Percentiles rank a stretch among this genome's conserved stretches.
phyloP scores from a whole-genome alignment of 2,888 invertebrate genomes.

The Caenorhabditis virilis region DNA sequence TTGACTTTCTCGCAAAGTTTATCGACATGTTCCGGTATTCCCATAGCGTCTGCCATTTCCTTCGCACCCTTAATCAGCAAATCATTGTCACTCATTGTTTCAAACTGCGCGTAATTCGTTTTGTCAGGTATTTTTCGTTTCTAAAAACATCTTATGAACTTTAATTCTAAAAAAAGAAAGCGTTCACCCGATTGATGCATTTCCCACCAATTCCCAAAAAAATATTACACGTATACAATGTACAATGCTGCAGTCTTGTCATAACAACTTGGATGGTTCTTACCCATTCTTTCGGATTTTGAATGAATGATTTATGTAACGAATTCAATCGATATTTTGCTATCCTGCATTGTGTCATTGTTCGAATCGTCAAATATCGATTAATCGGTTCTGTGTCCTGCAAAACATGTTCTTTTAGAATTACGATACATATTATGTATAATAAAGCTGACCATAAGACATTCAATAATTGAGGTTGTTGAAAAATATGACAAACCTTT shows the following conservation, averaged over 20 bases:
- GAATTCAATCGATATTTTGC: slow-evolving; percentile 23
- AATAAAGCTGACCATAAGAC: slow-evolving; percentile 22
- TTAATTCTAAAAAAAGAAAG: neutral
- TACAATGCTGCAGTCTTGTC: slow-evolving; percentile 31
- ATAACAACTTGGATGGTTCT: slow-evolving; percentile 38
- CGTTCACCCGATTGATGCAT: slow-evolving; percentile 20
- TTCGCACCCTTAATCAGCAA: slow-evolving; percentile 1
- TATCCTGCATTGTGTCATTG: slow-evolving; percentile 14
- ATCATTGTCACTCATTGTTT: neutral
- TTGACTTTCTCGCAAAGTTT: neutral
- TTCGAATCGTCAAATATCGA: slow-evolving; percentile 15
- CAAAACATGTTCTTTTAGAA: slow-evolving; percentile 1
- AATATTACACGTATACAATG: slow-evolving; percentile 24
- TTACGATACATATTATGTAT: neutral
- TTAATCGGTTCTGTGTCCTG: slow-evolving; percentile 16
- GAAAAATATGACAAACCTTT: slow-evolving; percentile 31
- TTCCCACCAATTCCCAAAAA: slow-evolving; percentile 36
- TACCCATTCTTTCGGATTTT: slow-evolving; percentile 17
- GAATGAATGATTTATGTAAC: slow-evolving; percentile 9
- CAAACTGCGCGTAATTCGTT: neutral
- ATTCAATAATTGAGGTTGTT: slow-evolving; percentile 30
- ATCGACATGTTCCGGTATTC: slow-evolving; percentile 11
- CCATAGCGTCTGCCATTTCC: slow-evolving; percentile 22
- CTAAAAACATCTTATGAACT: slow-evolving; percentile 1
- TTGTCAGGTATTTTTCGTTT: slow-evolving; percentile 11